These are phyloP conservation scores for Corythornis cristatus DNA, from an alignment of 2,113 vertebrate genomes.

Conservation along the genomic window DNA sequence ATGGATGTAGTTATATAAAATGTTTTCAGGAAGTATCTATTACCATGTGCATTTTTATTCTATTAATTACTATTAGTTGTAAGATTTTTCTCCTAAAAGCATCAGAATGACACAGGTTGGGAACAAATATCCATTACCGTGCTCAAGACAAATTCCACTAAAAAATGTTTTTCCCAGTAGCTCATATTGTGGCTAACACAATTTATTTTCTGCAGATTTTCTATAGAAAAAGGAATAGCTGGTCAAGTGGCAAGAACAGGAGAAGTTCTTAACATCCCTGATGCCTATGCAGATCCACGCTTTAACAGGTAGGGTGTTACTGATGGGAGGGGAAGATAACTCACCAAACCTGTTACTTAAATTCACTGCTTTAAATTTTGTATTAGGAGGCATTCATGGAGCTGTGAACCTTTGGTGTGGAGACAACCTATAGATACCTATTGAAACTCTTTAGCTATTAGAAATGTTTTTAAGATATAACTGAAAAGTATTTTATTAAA, in stretches of 20 bases:
- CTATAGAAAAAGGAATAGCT: conserved; percentile 98
- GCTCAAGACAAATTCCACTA: neutral
- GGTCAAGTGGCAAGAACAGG: conserved; percentile 97
- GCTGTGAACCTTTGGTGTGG: neutral
- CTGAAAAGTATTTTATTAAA: neutral
- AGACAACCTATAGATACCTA: neutral
- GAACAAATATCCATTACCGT: neutral
- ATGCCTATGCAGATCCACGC: conserved; percentile 98
- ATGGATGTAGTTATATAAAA: neutral
- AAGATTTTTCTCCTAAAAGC: conserved; percentile 34
- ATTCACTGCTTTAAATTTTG: neutral
- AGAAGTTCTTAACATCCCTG: conserved; percentile 97
- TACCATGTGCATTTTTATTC: neutral
- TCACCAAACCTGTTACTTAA: neutral
- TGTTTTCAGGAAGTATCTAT: neutral
- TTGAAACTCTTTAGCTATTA: neutral
- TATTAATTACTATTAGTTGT: neutral
- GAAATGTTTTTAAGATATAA: neutral
- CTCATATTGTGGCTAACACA: neutral
- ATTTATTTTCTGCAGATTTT: conserved; percentile 85
- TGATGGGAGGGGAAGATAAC: neutral
- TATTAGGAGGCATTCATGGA: neutral
- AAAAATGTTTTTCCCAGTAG: neutral
- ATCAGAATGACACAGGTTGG: neutral
- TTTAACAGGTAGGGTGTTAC: conserved; percentile 89